Evolutionary conservation across 37 sponge, comb jelly and placozoan species (phyloP).

Genomic region (Cliona cf. orientalis): DNA sequence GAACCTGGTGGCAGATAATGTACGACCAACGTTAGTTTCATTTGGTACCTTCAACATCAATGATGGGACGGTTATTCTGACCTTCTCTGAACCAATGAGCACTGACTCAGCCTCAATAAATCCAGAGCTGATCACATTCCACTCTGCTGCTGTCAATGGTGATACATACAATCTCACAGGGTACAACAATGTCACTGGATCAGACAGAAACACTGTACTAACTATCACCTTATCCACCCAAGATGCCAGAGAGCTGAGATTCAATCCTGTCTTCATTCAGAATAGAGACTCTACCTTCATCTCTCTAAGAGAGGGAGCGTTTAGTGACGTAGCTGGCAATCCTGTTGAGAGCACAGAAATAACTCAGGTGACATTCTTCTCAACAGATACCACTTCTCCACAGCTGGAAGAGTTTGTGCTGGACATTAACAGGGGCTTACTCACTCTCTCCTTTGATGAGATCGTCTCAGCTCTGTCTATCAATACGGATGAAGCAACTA

Average conservation of each 20-base stretch:
- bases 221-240: constrained; percentile 24
- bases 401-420: constrained; percentile 45
- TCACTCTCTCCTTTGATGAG: constrained; percentile 83
- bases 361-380: constrained; percentile 32
- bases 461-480: constrained; percentile 58
- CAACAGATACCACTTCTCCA: constrained; percentile 74
- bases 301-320: constrained; percentile 51
- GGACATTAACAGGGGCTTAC: constrained; percentile 74
- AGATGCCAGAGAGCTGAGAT: constrained; percentile 38
- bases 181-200: constrained; percentile 46
- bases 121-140: constrained; percentile 57
- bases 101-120: constrained; percentile 5
- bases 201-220: constrained; percentile 25
- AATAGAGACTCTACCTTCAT: constrained; percentile 48
- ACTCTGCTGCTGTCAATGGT: constrained; percentile 40
- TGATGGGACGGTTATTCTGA: constrained; percentile 55
- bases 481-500: constrained; percentile 37
- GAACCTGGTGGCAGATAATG: constrained; percentile 41
- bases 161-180: constrained; percentile 58
- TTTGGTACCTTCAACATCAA: constrained; percentile 68
- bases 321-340: constrained; percentile 75
- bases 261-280: constrained; percentile 8
- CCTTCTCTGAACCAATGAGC: constrained; percentile 85
- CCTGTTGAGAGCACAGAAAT: constrained; percentile 34
- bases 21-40: constrained; percentile 48